A percentile compares a stretch with the other conserved stretches of the same genome.
phyloP scores from a whole-genome alignment of 2,113 vertebrate genomes.

The Scytalopus superciliaris region DNA sequence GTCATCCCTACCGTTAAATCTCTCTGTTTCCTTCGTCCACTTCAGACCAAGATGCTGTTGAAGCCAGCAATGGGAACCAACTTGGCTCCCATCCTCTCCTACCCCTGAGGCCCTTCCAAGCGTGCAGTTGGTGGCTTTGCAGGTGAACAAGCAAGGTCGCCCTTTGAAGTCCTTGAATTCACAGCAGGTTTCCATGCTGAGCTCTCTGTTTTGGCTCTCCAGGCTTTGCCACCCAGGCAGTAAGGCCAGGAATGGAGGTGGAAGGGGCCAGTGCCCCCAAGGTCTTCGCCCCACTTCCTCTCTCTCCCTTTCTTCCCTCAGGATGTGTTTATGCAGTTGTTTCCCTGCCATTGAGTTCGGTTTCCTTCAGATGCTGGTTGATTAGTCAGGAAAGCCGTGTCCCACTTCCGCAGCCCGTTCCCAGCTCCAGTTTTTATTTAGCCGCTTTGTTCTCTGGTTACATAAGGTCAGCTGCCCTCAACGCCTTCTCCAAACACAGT shows the following conservation, averaged over 20 bases:
- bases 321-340: conserved; percentile 58
- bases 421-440: conserved; percentile 59
- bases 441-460: conserved; percentile 23
- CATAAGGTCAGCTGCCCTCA: conserved; percentile 35
- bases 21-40: neutral
- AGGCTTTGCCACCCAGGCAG: neutral
- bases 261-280: neutral
- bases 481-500: conserved; percentile 5
- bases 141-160: neutral
- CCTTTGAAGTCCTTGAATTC: neutral
- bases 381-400: conserved; percentile 32
- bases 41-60: neutral
- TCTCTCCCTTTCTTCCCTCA: conserved; percentile 9
- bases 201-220: accelerated
- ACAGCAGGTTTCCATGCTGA: neutral
- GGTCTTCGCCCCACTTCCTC: conserved; percentile 3
- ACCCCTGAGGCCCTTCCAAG: neutral
- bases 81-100: neutral
- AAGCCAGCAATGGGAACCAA: neutral
- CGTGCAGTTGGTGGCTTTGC: neutral
- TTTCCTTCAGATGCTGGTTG: conserved; percentile 57
- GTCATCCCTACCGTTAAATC: neutral
- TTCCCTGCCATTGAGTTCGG: conserved; percentile 34
- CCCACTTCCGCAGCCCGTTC: conserved; percentile 39
- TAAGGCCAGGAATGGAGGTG: neutral